Percentiles rank a stretch among this genome's conserved stretches.
phyloP scores from a whole-genome alignment of 2,113 vertebrate genomes.

The Mus pahari region DNA sequence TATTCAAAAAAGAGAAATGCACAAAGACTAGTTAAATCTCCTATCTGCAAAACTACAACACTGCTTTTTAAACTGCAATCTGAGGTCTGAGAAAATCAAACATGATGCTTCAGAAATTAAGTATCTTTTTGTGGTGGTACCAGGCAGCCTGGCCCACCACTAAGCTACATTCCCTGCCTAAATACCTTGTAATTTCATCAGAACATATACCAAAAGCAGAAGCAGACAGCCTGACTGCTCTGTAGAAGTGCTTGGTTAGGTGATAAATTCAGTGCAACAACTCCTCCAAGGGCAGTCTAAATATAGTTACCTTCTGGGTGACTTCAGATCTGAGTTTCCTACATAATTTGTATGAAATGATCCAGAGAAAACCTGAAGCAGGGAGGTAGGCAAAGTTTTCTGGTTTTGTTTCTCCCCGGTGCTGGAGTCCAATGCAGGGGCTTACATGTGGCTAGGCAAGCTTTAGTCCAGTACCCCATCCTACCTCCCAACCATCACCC shows the following conservation, averaged over 20 bases:
- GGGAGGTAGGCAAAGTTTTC: background rate
- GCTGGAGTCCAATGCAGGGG: too few relatives aligned
- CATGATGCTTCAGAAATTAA: background rate
- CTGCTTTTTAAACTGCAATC: background rate
- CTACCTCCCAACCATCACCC: background rate
- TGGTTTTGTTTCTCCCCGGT: too few relatives aligned
- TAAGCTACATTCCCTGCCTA: background rate
- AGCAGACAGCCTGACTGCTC: background rate
- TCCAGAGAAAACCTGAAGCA: constrained; percentile 35
- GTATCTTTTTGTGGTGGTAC: background rate
- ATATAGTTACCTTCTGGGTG: background rate
- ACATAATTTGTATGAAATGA: background rate
- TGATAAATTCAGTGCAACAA: background rate
- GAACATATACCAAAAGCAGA: background rate
- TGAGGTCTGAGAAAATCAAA: background rate
- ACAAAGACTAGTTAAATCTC: background rate
- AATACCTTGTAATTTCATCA: background rate
- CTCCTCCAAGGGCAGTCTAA: background rate
- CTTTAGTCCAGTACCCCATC: background rate
- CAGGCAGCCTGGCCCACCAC: background rate
- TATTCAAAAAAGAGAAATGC: constrained; percentile 74
- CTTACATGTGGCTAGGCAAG: background rate
- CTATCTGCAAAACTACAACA: background rate
- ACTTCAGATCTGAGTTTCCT: background rate
- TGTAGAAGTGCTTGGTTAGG: background rate